Evolutionary conservation across 1,140 invertebrate species (phyloP).

Genomic region (Tribolium castaneum): DNA sequence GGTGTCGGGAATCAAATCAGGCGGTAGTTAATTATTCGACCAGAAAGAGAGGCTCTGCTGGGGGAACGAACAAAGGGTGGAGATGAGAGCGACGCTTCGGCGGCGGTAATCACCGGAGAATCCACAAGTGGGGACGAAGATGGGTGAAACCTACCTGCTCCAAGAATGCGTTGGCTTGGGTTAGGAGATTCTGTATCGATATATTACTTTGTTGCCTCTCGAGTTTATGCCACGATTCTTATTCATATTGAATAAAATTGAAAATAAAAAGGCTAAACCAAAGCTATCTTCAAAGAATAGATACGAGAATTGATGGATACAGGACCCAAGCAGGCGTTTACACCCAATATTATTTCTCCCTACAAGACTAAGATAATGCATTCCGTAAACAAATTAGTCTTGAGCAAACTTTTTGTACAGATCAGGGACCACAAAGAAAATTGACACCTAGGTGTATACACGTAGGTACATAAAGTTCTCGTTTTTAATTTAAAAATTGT

Average conservation of each 20-base stretch:
- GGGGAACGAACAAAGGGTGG: neutral
- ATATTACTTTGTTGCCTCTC: neutral
- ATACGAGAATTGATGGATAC: too few species aligned
- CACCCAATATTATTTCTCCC: too few species aligned
- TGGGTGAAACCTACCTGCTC: neutral
- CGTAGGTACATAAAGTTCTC: too few species aligned
- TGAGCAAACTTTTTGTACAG: too few species aligned
- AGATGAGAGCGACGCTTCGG: neutral
- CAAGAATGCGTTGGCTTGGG: neutral
- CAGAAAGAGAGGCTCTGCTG: neutral
- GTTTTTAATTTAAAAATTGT: too few species aligned
- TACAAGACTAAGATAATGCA: too few species aligned
- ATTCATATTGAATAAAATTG: neutral
- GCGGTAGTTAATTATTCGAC: constrained; percentile 34
- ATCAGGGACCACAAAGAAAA: too few species aligned
- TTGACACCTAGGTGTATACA: too few species aligned
- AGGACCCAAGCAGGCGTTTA: too few species aligned
- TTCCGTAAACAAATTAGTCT: too few species aligned
- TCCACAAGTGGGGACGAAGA: constrained; percentile 44
- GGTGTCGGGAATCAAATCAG: constrained; percentile 36
- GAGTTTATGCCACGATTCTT: neutral
- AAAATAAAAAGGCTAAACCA: too few species aligned
- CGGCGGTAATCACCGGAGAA: constrained; percentile 36
- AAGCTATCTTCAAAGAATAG: too few species aligned
- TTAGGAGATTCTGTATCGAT: neutral